Evolutionary conservation across 2,888 invertebrate species (phyloP).

Genomic region (Mellilla xanthometata): DNA sequence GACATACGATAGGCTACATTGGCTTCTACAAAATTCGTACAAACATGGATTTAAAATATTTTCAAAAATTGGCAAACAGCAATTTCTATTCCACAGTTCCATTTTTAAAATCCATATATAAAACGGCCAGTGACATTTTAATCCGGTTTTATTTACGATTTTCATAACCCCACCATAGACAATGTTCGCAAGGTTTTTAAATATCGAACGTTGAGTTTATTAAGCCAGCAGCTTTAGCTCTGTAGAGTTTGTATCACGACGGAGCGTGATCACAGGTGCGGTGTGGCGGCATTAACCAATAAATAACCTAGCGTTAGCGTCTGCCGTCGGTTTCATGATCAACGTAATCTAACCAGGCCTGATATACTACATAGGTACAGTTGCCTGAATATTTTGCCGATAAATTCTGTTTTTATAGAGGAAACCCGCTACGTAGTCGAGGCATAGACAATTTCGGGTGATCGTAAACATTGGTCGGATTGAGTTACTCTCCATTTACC

Average conservation of each 20-base stretch:
- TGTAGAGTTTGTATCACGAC: constrained; percentile 24
- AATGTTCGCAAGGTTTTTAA: constrained; percentile 16
- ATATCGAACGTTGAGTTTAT: constrained; percentile 18
- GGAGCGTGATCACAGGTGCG: constrained; percentile 43
- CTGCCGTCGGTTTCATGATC: constrained; percentile 41
- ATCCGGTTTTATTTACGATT: constrained; percentile 17
- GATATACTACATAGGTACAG: constrained; percentile 36
- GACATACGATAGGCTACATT: too few relatives aligned
- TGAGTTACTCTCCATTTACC: constrained; percentile 11
- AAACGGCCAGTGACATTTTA: constrained; percentile 11
- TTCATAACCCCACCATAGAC: constrained; percentile 16
- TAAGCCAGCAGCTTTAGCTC: constrained; percentile 16
- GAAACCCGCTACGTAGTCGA: constrained; percentile 16
- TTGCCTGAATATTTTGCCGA: constrained; percentile 31
- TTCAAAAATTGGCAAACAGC: too few relatives aligned
- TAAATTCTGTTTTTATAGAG: constrained; percentile 27
- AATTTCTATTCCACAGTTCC: background rate
- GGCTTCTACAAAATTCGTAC: too few relatives aligned
- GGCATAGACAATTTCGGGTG: constrained; percentile 23
- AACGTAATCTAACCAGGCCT: constrained; percentile 48
- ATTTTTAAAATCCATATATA: constrained; percentile 1
- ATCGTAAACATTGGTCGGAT: constrained; percentile 19
- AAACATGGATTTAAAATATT: too few relatives aligned
- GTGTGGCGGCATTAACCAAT: constrained; percentile 41
- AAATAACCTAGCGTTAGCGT: constrained; percentile 46